Evolutionary conservation across 1,140 invertebrate species (phyloP), one percentile per base, ranked within the genome.

Genomic region (Trichomalopsis sarcophagae): DNA sequence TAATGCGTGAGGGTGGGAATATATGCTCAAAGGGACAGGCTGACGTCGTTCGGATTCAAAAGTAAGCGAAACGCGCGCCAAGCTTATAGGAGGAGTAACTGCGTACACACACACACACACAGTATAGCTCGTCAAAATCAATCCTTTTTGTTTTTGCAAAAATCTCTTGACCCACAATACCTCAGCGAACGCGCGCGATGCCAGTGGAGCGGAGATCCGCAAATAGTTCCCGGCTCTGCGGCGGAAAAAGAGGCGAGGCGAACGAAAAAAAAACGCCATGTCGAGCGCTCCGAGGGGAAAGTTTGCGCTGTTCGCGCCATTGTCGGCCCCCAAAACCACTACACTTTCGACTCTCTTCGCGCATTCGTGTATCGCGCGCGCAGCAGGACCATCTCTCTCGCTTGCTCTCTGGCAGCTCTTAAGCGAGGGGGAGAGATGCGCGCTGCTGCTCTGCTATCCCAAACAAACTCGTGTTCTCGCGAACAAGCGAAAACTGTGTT

Each of bases 401-500:
- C 86, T 40, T 86, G 86, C 88, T 86, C 13, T 55, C 13, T 14
- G 13, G 50, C 50, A 83, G 86, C 87, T 89, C 89, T 90, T 88
- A 89, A 89, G 86, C 87, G 88, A 87, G 88, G 89, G 89, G 89
- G 89, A 90, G 44, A 76, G 68, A 71, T 44, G 73, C 73, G 33
- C 73, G 5, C 73, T 10, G 23, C 23, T 74, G 44, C 27, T 11
- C 66, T 76, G 21, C 62, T 30, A n/a, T 36, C 86, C 87, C 89
- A 88, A 91, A 90, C 88, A 90, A 89, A 90, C 88, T 88, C 87
- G 88, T 87, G 55, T 84, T 84, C 27, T 86, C 79, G 62, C 84
- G 76, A 88, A 87, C 86, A 87, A 55, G 85, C 86, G 87, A 84
- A 91, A 91, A 91, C 88, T 91, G 89, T 91, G 90, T 91, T 91